Conservation (phyloP, 2,888 invertebrate species). For the Macrosoma leucophasiata region DNA sequence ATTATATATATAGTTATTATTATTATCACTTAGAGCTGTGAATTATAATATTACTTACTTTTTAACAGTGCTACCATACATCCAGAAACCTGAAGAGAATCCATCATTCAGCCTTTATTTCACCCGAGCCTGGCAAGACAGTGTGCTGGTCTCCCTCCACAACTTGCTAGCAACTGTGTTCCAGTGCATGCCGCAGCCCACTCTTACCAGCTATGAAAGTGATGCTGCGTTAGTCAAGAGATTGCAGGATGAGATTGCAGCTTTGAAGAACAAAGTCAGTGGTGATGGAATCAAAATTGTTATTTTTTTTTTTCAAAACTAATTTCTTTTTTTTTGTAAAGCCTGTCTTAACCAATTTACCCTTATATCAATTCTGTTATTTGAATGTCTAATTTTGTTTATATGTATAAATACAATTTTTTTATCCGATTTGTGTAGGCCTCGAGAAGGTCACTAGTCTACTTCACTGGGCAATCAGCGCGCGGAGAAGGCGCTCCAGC, state of each 20-base stretch:
- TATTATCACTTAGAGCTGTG: not conserved
- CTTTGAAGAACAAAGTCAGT: slow-evolving; percentile 67
- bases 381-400: too few relatives aligned
- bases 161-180: slow-evolving; percentile 94
- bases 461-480: too few relatives aligned
- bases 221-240: slow-evolving; percentile 87
- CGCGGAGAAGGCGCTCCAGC: too few relatives aligned
- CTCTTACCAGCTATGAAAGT: slow-evolving; percentile 89
- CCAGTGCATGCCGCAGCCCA: slow-evolving; percentile 91
- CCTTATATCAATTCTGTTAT: too few relatives aligned
- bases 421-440: too few relatives aligned
- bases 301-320: too few relatives aligned
- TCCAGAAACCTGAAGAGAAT: slow-evolving; percentile 94
- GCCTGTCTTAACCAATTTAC: too few relatives aligned
- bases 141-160: slow-evolving; percentile 90
- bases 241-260: slow-evolving; percentile 89
- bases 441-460: too few relatives aligned
- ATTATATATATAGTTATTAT: not conserved
- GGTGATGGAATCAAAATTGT: too few relatives aligned
- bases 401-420: too few relatives aligned
- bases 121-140: slow-evolving; percentile 96
- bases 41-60: not conserved
- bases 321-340: too few relatives aligned
- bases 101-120: slow-evolving; percentile 91
- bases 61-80: slow-evolving; percentile 88